A percentile compares a stretch with the other conserved stretches of the same genome.
Conservation (phyloP, 2,888 invertebrate species). For the Habrosyne pyritoides region DNA sequence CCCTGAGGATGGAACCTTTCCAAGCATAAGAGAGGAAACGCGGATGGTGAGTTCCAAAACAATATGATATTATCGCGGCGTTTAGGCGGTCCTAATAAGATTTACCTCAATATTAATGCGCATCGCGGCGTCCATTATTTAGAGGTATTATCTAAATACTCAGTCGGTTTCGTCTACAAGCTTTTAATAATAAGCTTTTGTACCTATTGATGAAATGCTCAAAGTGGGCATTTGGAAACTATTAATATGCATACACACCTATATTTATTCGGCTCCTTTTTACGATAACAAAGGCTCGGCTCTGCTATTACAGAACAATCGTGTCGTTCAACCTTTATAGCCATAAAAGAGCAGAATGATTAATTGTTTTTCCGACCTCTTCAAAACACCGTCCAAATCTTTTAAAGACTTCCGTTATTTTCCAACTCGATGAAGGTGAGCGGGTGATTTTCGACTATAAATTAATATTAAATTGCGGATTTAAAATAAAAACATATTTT, state of each 20-base stretch:
- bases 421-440: constrained; percentile 78
- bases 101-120: constrained; percentile 82
- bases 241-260: constrained; percentile 34
- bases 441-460: constrained; percentile 74
- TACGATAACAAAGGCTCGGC: constrained; percentile 66
- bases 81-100: constrained; percentile 82
- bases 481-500: constrained; percentile 61
- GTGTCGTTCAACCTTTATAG: constrained; percentile 77
- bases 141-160: constrained; percentile 74
- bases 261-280: constrained; percentile 40
- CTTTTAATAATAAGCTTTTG: constrained; percentile 43
- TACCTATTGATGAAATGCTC: constrained; percentile 28
- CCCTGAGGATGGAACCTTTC: constrained; percentile 78
- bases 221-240: constrained; percentile 47
- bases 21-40: constrained; percentile 78
- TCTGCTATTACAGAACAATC: constrained; percentile 74
- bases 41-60: constrained; percentile 80
- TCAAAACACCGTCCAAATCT: constrained; percentile 81
- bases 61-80: constrained; percentile 81
- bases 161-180: constrained; percentile 54
- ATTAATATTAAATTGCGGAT: constrained; percentile 78
- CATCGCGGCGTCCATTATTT: constrained; percentile 80
- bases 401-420: constrained; percentile 82
- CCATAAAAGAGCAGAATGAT: constrained; percentile 77
- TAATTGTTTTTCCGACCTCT: constrained; percentile 81